Evolutionary conservation across 2,797 vertebrate species (phyloP).

Genomic region (Calcarius lapponicus): DNA sequence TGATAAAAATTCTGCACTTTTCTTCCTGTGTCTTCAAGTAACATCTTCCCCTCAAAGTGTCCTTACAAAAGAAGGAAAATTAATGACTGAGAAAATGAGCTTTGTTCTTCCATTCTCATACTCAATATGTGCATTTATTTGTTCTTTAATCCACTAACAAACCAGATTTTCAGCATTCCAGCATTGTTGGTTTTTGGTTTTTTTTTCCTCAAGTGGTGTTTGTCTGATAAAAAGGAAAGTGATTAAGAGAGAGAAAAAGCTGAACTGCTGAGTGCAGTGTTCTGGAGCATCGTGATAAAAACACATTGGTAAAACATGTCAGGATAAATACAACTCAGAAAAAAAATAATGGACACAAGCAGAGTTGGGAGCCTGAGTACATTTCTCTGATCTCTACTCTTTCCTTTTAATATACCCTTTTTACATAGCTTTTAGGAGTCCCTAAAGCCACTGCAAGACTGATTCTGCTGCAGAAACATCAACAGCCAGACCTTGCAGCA

Average conservation of each 20-base stretch:
- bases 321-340: background rate
- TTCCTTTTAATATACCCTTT: background rate
- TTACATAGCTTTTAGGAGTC: background rate
- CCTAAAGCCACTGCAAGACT: background rate
- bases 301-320: background rate
- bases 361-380: background rate
- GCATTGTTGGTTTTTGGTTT: too few relatives aligned
- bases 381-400: background rate
- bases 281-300: background rate
- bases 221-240: background rate
- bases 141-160: background rate
- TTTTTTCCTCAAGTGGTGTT: background rate
- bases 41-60: background rate
- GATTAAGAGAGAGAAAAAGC: background rate
- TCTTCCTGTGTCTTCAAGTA: rapidly evolving
- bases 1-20: background rate
- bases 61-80: background rate
- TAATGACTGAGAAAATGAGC: background rate
- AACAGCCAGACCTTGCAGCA: background rate
- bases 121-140: background rate
- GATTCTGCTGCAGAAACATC: background rate
- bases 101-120: background rate
- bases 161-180: background rate
- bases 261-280: background rate
- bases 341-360: background rate